A percentile compares a stretch with the other conserved stretches of the same genome.
Conservation (phyloP, 1,140 invertebrate genomes). For the Dreissena rostriformis region DNA sequence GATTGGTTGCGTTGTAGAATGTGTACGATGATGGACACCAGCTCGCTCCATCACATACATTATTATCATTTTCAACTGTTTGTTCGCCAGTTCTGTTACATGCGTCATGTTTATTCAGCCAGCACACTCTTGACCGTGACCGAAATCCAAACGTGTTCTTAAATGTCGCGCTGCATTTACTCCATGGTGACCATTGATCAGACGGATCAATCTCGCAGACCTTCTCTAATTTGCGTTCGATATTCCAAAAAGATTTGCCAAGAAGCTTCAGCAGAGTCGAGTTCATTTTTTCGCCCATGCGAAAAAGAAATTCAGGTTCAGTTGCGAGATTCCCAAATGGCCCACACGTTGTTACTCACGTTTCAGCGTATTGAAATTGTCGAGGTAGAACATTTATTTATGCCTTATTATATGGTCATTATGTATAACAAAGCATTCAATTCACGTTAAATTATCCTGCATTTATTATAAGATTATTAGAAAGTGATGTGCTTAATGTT, state of each 20-base stretch:
- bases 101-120: not conserved
- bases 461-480: no score
- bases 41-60: not conserved
- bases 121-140: not conserved
- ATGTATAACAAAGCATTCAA: no score
- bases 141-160: not conserved
- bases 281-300: not conserved
- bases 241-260: not conserved
- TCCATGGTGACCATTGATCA: slow-evolving; percentile 1
- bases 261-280: not conserved
- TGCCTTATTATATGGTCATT: no score
- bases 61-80: not conserved
- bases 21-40: not conserved
- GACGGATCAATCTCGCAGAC: not conserved
- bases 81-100: not conserved
- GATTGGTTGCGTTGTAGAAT: not conserved
- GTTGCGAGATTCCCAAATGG: no score
- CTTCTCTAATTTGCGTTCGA: not conserved
- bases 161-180: not conserved
- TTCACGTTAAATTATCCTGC: no score
- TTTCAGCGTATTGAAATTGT: no score
- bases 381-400: no score
- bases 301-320: not conserved
- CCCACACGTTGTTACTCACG: no score
- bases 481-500: no score